phyloP scores from a whole-genome alignment of 1,140 invertebrate genomes.

The Spodoptera litura region DNA sequence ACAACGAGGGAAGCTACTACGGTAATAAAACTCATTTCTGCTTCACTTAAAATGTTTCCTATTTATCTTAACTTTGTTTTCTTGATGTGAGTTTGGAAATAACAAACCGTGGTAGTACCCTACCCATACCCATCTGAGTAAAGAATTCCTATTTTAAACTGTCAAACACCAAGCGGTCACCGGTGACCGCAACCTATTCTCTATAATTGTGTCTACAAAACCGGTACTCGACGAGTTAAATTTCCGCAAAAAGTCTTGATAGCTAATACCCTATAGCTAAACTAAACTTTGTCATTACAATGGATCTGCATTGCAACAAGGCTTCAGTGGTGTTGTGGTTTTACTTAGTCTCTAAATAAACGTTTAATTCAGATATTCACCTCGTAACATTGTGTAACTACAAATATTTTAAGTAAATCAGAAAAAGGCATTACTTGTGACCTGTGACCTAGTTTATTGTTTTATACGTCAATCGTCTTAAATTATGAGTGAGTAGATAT shows the following conservation, averaged over 20 bases:
- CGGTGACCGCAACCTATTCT: too few relatives aligned
- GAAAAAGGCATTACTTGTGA: too few relatives aligned
- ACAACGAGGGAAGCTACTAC: slow-evolving; percentile 6
- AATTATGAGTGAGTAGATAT: not conserved
- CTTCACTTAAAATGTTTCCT: slow-evolving; percentile 20
- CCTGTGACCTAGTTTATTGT: too few relatives aligned
- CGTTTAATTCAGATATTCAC: slow-evolving; percentile 1
- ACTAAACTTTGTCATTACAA: slow-evolving; percentile 38
- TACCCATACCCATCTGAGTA: not conserved
- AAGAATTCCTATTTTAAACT: slow-evolving; percentile 37
- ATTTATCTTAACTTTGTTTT: slow-evolving; percentile 31
- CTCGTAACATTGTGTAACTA: not conserved
- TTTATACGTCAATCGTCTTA: too few relatives aligned
- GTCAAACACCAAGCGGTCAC: too few relatives aligned
- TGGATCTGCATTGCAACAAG: slow-evolving; percentile 17
- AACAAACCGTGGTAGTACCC: slow-evolving; percentile 18
- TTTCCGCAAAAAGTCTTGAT: slow-evolving; percentile 20
- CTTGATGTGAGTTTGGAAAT: slow-evolving; percentile 5
- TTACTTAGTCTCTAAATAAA: slow-evolving; percentile 1
- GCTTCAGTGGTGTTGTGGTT: not conserved
- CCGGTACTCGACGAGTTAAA: too few relatives aligned
- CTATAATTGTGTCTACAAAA: too few relatives aligned
- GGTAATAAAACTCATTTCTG: slow-evolving; percentile 19
- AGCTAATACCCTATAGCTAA: too few relatives aligned
- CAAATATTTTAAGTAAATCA: too few relatives aligned